Evolutionary conservation across 2,888 invertebrate genomes (phyloP).

Genomic region (Hecatera dysodea): DNA sequence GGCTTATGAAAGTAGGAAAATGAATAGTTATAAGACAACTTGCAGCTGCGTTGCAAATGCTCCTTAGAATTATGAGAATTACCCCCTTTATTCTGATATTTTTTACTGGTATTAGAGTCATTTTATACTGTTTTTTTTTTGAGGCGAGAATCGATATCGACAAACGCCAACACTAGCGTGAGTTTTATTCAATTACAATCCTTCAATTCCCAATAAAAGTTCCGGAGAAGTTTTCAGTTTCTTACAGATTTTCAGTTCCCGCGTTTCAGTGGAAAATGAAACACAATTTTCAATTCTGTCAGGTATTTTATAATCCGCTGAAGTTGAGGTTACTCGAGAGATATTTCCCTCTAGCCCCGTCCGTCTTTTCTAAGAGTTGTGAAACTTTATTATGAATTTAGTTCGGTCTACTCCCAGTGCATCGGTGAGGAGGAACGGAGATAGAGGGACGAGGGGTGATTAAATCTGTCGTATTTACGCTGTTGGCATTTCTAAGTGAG

Average conservation of each 20-base stretch:
- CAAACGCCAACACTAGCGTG: conserved; percentile 2
- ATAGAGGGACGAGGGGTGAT: conserved; percentile 12
- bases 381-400: conserved; percentile 72
- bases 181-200: conserved; percentile 44
- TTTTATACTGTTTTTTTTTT: too few species aligned
- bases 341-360: conserved; percentile 66
- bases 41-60: too few species aligned
- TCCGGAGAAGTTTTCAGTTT: conserved; percentile 22
- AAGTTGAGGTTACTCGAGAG: conserved; percentile 57
- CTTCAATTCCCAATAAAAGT: conserved; percentile 21
- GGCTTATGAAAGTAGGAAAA: too few species aligned
- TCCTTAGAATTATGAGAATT: too few species aligned
- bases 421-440: conserved; percentile 24
- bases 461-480: not conserved
- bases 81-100: too few species aligned
- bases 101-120: too few species aligned
- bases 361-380: conserved; percentile 66
- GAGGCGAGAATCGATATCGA: not conserved
- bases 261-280: conserved; percentile 43
- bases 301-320: conserved; percentile 60
- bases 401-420: conserved; percentile 61
- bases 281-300: conserved; percentile 58
- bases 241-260: conserved; percentile 49
- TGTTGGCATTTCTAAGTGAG: not conserved
- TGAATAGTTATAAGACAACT: too few species aligned